These are phyloP conservation scores for Clamator glandarius DNA, from an alignment of 2,797 vertebrate species.

Conservation along the genomic window DNA sequence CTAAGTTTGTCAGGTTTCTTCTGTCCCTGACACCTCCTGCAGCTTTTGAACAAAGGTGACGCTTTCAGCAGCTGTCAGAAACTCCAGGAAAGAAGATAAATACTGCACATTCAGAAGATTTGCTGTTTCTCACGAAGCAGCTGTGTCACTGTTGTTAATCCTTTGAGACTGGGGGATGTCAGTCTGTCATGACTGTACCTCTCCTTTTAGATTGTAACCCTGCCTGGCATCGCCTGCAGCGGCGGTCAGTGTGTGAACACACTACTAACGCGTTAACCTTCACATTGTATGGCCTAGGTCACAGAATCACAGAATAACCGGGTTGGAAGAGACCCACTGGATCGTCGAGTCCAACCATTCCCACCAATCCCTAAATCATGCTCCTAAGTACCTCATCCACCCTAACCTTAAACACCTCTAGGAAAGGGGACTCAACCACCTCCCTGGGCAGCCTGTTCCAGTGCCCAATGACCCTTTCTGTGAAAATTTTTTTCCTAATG, in stretches of 20 bases:
- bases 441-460: no score
- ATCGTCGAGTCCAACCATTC: no score
- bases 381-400: no score
- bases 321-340: no score
- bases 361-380: no score
- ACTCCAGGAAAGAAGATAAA: neutral
- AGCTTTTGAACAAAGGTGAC: neutral
- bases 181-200: neutral
- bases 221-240: no score
- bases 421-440: no score
- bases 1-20: neutral
- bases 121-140: neutral
- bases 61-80: neutral
- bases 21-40: neutral
- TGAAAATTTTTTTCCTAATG: no score
- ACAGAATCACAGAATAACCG: no score
- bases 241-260: neutral
- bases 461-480: no score
- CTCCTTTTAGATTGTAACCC: neutral
- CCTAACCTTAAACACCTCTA: no score
- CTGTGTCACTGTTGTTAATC: neutral
- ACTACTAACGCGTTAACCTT: neutral
- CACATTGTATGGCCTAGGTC: rapidly evolving
- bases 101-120: neutral
- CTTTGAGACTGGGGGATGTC: neutral